A percentile compares a stretch with the other conserved stretches of the same genome.
These are phyloP conservation scores for Perithous albicinctus DNA, from an alignment of 2,888 invertebrate genomes.

Conservation along the genomic window DNA sequence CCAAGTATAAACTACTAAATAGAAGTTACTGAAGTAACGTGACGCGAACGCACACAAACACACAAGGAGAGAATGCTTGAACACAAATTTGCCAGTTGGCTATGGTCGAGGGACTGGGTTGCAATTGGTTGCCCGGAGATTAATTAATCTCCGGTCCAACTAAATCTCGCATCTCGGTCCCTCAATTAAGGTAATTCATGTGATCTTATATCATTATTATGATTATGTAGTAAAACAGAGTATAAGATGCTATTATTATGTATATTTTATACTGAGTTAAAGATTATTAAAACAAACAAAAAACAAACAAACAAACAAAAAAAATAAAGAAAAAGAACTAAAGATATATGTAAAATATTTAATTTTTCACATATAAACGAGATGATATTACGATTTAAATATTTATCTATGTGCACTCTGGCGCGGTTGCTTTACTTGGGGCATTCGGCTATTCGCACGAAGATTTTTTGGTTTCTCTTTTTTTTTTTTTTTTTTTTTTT, in stretches of 20 bases:
- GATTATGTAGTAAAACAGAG: conserved; percentile 77
- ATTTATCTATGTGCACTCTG: conserved; percentile 57
- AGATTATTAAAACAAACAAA: conserved; percentile 63
- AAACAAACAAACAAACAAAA: conserved; percentile 37
- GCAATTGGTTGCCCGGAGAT: conserved; percentile 17
- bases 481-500: no score
- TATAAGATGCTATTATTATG: conserved; percentile 79
- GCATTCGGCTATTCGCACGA: background rate
- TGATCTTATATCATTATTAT: conserved; percentile 79
- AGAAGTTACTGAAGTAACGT: conserved; percentile 12
- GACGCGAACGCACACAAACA: conserved; percentile 46
- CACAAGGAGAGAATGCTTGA: conserved; percentile 67
- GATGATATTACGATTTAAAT: conserved; percentile 70
- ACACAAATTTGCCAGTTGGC: conserved; percentile 77
- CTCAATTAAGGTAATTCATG: conserved; percentile 74
- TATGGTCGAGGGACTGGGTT: conserved; percentile 70
- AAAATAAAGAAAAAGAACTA: conserved; percentile 59
- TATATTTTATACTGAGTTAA: conserved; percentile 81
- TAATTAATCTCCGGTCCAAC: background rate
- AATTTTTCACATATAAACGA: conserved; percentile 71
- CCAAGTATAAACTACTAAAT: conserved; percentile 5
- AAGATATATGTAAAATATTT: conserved; percentile 71
- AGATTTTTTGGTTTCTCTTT: no score
- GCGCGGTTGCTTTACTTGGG: conserved; percentile 7
- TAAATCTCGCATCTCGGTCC: conserved; percentile 62